Evolutionary conservation across 2,797 vertebrate genomes (phyloP), one percentile per base, ranked within the genome.

Genomic region (Scolopax rusticola): DNA sequence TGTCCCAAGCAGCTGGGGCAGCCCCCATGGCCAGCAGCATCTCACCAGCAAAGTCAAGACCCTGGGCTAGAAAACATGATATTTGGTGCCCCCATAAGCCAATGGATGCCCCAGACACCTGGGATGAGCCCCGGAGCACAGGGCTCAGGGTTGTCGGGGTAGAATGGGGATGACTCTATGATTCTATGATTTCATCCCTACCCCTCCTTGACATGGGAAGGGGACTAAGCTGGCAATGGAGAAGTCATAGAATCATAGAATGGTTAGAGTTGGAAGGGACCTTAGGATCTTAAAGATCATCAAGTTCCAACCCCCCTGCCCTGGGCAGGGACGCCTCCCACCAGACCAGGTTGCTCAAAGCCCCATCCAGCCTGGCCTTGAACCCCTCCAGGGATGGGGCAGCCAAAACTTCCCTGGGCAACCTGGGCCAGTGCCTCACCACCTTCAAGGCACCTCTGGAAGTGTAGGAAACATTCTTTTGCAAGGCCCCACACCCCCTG

Each of bases 51-150:
- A 47, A 82, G 15, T 24, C 70, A 24, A 51, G 68, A 51, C 14
- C 30, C 45, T 0, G 0, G 24, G 38, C 24, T 68, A 40, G n/a
- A 65, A 69, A 60, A 20, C 11, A 6, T 0, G 0, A 7, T 8
- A 38, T 27, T 69, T 0, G 0, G 8, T 81, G 65, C 16, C 20
- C 41, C 60, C 2, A 1, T 27, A 41, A 53, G 33, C 61, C 0
- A 0, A 21, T 8, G 28, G 50, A 32, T n/a, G 63, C 8, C 25
- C 30, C 45, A 11, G 20, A 4, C 3, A 6, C n/a, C n/a, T 0
- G 0, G 1, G 24, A 50, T 47, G n/a, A 95, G 43, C 57, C 33
- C 11, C 5, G 2, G 43, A 30, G n/a, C 73, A 78, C 28, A 15
- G 73, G 45, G 48, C 36, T 36, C 57, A 84, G 3, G 5, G 73